Percentiles rank a stretch among this genome's conserved stretches.
phyloP scores from a whole-genome alignment of 2,113 vertebrate species.

The Redunca redunca region DNA sequence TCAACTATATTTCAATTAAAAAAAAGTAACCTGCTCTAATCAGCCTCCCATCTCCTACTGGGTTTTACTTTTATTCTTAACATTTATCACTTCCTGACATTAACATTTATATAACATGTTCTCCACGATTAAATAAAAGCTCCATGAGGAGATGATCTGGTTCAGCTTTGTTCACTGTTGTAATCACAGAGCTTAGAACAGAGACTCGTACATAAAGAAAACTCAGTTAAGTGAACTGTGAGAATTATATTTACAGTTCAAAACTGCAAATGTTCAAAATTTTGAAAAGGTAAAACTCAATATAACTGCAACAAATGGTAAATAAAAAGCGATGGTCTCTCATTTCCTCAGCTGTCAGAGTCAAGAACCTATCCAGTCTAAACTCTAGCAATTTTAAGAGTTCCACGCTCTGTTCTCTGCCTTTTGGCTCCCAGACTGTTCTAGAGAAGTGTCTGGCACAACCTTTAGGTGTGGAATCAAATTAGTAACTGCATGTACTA shows the following conservation, averaged over 20 bases:
- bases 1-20: neutral
- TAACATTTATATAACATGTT: neutral
- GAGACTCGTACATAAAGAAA: neutral
- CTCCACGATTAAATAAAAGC: neutral
- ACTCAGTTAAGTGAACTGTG: neutral
- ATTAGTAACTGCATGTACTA: neutral
- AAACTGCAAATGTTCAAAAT: neutral
- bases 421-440: neutral
- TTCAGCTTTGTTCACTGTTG: neutral
- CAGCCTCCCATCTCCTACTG: neutral
- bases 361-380: neutral
- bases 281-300: neutral
- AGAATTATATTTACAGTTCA: neutral
- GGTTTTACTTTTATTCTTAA: neutral
- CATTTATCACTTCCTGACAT: neutral
- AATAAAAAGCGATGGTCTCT: neutral
- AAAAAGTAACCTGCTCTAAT: neutral
- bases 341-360: neutral
- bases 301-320: neutral
- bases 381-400: neutral
- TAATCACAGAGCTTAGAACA: neutral
- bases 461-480: neutral
- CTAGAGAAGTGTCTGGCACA: neutral
- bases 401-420: neutral
- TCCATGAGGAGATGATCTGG: neutral